These are phyloP conservation scores for Hesperia comma DNA, from an alignment of 2,888 invertebrate species.

Conservation along the genomic window DNA sequence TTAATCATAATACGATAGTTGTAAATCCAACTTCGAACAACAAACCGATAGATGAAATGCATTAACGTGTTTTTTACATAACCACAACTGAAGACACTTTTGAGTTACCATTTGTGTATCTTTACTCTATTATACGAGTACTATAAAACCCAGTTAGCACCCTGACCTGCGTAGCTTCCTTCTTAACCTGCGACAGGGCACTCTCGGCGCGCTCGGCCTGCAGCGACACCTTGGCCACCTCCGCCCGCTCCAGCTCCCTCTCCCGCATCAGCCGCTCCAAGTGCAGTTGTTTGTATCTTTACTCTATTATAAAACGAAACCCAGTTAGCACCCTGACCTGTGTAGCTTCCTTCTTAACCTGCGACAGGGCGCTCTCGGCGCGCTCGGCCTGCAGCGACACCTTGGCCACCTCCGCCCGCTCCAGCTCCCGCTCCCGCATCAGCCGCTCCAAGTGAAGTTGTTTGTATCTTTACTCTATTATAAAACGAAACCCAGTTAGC, in stretches of 20 bases:
- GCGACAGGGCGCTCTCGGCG: constrained; percentile 86
- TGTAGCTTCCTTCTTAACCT: constrained; percentile 85
- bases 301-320: too few species aligned
- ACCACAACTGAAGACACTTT: too few species aligned
- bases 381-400: constrained; percentile 92
- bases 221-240: constrained; percentile 92
- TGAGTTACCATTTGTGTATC: too few species aligned
- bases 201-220: constrained; percentile 92
- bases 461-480: too few species aligned
- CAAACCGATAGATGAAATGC: too few species aligned
- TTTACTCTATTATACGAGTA: too few species aligned
- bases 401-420: constrained; percentile 94
- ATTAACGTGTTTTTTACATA: too few species aligned
- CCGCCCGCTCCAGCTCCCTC: constrained; percentile 94
- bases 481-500: too few species aligned
- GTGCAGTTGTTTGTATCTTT: constrained; percentile 65
- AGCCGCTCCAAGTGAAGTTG: constrained; percentile 79
- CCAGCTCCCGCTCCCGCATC: constrained; percentile 95
- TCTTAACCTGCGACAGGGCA: constrained; percentile 83
- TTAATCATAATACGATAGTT: too few species aligned
- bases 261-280: constrained; percentile 90
- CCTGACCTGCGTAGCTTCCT: constrained; percentile 87
- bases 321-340: too few species aligned
- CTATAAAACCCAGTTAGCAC: too few species aligned
- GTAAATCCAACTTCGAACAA: too few species aligned